These are phyloP conservation scores for Masnerella sp. DNA, from an alignment of 2,888 invertebrate species.

Conservation along the genomic window DNA sequence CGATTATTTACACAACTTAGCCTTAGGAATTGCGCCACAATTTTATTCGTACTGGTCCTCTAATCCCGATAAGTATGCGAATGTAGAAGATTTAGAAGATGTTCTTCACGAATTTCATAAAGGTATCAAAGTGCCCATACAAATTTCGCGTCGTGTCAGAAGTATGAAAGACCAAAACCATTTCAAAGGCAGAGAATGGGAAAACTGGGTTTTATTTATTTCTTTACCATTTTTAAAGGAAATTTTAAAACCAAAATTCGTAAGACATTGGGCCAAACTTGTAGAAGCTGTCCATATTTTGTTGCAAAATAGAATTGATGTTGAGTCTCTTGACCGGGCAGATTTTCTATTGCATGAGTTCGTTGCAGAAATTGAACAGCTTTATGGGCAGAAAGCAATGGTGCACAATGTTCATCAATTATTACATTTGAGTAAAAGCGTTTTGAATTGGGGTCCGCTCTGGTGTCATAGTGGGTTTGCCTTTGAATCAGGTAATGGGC, in stretches of 20 bases:
- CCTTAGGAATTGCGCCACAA: conserved; percentile 1
- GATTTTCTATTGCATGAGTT: neutral
- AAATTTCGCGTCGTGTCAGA: neutral
- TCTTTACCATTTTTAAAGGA: conserved; percentile 1
- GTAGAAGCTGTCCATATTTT: conserved; percentile 6
- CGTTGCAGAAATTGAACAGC: neutral
- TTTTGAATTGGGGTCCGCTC: neutral
- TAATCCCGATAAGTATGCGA: neutral
- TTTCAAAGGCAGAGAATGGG: conserved; percentile 8
- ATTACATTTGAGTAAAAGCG: neutral
- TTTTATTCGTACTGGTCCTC: neutral
- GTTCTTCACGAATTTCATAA: neutral
- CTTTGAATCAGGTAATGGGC: conserved; percentile 6
- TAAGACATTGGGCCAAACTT: conserved; percentile 2
- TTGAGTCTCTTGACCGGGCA: neutral
- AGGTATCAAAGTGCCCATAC: neutral
- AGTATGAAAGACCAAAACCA: neutral
- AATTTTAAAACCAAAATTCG: neutral
- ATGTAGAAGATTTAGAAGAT: conserved; percentile 1
- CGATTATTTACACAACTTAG: neutral
- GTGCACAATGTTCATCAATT: conserved; percentile 5
- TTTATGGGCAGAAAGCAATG: neutral
- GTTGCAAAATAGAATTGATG: neutral
- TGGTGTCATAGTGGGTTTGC: conserved; percentile 5
- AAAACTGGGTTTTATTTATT: neutral